Conservation (phyloP, 2,113 vertebrate genomes). For the Hydrolagus affinis region DNA sequence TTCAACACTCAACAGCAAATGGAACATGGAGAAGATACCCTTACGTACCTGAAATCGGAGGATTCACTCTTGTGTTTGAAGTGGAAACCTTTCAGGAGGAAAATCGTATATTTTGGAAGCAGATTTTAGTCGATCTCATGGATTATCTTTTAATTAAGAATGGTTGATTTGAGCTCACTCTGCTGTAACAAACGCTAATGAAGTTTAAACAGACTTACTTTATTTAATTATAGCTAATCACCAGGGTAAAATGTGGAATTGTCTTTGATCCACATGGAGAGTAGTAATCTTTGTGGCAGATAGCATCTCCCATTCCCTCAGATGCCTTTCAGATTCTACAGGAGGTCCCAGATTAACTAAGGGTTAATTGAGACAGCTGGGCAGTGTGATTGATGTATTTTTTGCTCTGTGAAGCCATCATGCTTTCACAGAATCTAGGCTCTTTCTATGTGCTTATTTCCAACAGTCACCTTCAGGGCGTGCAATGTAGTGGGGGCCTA, state of each 20-base stretch:
- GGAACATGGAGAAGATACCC: constrained; percentile 46
- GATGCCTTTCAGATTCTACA: constrained; percentile 73
- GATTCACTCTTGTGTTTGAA: constrained; percentile 65
- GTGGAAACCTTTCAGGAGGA: constrained; percentile 63
- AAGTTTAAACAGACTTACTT: constrained; percentile 99
- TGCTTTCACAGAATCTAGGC: constrained; percentile 49
- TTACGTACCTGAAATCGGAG: constrained; percentile 52
- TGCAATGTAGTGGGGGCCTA: constrained; percentile 46
- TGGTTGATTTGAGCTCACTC: constrained; percentile 95
- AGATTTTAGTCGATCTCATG: constrained; percentile 87
- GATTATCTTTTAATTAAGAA: constrained; percentile 99
- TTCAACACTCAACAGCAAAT: constrained; percentile 58
- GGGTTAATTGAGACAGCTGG: constrained; percentile 75
- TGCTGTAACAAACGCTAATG: constrained; percentile 94
- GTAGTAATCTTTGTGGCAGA: constrained; percentile 89
- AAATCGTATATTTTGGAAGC: constrained; percentile 80
- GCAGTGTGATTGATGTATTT: constrained; percentile 63
- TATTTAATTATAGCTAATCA: constrained; percentile 98
- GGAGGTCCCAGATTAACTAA: constrained; percentile 74
- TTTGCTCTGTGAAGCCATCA: constrained; percentile 56
- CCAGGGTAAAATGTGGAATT: constrained; percentile 80
- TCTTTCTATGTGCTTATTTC: constrained; percentile 36
- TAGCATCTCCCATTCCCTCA: constrained; percentile 76
- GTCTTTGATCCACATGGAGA: constrained; percentile 90
- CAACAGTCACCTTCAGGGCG: constrained; percentile 44